Conservation (phyloP, 2,113 vertebrate species). For the Elanus axillaris region DNA sequence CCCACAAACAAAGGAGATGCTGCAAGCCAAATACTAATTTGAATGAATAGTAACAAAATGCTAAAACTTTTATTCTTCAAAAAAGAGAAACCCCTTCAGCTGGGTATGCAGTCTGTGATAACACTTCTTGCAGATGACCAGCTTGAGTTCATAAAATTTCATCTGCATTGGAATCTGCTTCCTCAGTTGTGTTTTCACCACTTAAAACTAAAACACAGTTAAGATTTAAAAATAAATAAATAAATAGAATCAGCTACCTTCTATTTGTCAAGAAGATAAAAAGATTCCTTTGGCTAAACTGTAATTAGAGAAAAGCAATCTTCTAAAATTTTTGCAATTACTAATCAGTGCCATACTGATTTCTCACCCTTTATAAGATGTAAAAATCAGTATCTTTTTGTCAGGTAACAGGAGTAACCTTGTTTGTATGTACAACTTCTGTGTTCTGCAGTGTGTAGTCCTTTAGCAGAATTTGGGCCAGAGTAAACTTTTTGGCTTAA, state of each 20-base stretch:
- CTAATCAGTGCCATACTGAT: not conserved
- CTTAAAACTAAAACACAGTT: not conserved
- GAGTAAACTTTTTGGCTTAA: not conserved
- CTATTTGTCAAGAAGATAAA: not conserved
- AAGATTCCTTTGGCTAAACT: not conserved
- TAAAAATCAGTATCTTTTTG: not conserved
- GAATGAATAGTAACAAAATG: not conserved
- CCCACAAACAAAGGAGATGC: not conserved
- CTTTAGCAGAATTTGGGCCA: not conserved
- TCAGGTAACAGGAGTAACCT: not conserved
- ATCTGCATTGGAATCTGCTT: not conserved
- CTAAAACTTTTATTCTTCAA: not conserved
- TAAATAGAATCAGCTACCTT: not conserved
- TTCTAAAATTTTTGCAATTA: not conserved
- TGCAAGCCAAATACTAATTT: not conserved
- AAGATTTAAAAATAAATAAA: not conserved
- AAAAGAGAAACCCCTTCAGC: not conserved
- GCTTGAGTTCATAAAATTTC: not conserved
- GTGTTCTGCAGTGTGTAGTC: not conserved
- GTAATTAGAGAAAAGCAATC: not conserved
- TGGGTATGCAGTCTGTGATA: not conserved
- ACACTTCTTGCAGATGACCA: not conserved
- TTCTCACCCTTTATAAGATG: not conserved
- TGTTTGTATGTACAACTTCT: not conserved
- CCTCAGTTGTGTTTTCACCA: not conserved